A percentile compares a stretch with the other conserved stretches of the same genome.
phyloP scores from a whole-genome alignment of 1,140 invertebrate genomes.

The Ceratina japonica region DNA sequence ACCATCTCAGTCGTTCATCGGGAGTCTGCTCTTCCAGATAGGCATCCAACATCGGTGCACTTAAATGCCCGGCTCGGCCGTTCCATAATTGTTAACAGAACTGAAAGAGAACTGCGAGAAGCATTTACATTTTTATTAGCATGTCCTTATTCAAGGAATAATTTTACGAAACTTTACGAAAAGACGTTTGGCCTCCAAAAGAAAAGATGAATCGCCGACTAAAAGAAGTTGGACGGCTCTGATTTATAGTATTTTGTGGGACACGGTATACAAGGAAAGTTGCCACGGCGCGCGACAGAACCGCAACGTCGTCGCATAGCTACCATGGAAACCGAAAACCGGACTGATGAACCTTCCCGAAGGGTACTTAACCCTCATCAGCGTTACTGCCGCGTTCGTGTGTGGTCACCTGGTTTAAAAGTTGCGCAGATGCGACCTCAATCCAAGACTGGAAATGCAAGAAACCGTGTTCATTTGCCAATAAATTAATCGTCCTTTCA shows the following conservation, averaged over 20 bases:
- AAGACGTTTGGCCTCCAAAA: too few relatives aligned
- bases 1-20: constrained; percentile 49
- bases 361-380: constrained; percentile 38
- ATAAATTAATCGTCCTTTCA: constrained; percentile 15
- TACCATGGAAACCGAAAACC: constrained; percentile 32
- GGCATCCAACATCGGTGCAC: constrained; percentile 27
- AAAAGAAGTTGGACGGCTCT: neutral
- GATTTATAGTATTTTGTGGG: neutral
- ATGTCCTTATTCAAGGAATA: too few relatives aligned
- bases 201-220: neutral
- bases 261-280: neutral
- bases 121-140: too few relatives aligned
- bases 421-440: constrained; percentile 19
- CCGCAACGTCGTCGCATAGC: neutral
- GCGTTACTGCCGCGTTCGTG: neutral
- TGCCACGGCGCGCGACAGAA: neutral
- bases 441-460: constrained; percentile 1
- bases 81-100: neutral
- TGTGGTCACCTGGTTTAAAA: constrained; percentile 43
- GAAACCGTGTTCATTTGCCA: constrained; percentile 26
- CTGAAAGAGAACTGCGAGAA: neutral
- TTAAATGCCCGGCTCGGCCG: constrained; percentile 27
- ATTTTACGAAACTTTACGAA: too few relatives aligned
- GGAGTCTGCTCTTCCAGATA: constrained; percentile 38
- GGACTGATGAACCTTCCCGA: constrained; percentile 13